A percentile compares a stretch with the other conserved stretches of the same genome.
Conservation (phyloP, 1,140 invertebrate genomes). For the Philopotamus ludificatus region DNA sequence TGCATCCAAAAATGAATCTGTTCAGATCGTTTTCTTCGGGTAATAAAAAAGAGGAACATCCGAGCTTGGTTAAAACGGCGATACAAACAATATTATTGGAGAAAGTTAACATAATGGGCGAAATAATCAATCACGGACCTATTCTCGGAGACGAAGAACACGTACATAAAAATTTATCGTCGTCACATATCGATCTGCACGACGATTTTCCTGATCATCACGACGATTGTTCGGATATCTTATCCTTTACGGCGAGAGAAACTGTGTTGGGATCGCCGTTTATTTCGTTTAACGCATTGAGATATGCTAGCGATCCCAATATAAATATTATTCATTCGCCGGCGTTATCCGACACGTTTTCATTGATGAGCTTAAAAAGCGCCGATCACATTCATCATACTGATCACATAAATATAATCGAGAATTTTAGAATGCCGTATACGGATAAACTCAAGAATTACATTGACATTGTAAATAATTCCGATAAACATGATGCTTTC, state of each 20-base stretch:
- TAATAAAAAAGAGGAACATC: constrained; percentile 45
- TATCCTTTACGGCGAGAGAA: constrained; percentile 25
- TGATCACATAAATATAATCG: neutral
- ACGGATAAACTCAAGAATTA: no score
- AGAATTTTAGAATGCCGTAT: neutral
- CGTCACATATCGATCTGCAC: neutral
- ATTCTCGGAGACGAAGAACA: constrained; percentile 39
- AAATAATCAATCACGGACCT: constrained; percentile 34
- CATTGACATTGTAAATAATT: no score
- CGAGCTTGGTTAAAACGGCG: constrained; percentile 52
- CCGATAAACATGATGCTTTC: no score
- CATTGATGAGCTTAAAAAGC: constrained; percentile 4
- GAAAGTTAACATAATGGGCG: constrained; percentile 46
- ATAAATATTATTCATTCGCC: neutral
- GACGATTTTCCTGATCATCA: neutral
- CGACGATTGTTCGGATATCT: neutral
- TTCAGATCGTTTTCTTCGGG: constrained; percentile 44
- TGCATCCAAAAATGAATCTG: constrained; percentile 25
- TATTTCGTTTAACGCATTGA: constrained; percentile 33
- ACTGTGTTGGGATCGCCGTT: constrained; percentile 38
- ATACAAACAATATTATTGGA: constrained; percentile 57
- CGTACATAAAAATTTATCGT: neutral
- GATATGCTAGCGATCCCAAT: constrained; percentile 14
- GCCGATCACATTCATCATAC: neutral
- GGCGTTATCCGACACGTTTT: neutral